These are phyloP conservation scores for Rhyzopertha dominica DNA, from an alignment of 1,140 invertebrate species.

Conservation along the genomic window DNA sequence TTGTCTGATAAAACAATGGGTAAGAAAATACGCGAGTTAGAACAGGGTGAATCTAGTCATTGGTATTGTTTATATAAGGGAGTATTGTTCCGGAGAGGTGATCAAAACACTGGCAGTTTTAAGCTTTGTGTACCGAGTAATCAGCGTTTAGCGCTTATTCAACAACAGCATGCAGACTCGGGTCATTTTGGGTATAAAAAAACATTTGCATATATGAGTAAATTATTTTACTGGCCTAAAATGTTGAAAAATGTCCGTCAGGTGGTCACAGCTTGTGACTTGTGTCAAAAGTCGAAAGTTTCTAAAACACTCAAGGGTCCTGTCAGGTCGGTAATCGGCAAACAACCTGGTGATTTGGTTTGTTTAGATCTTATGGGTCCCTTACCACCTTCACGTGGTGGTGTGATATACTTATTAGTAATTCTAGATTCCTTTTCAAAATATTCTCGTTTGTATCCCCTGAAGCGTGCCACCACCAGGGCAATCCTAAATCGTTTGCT, in stretches of 20 bases:
- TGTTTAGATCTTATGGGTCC: conserved; percentile 11
- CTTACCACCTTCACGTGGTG: neutral
- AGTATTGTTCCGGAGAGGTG: conserved; percentile 1
- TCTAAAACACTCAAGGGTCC: neutral
- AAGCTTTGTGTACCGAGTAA: conserved; percentile 6
- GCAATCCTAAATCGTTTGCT: neutral
- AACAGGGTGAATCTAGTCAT: neutral
- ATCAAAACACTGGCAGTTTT: neutral
- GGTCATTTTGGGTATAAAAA: conserved; percentile 6
- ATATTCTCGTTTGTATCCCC: neutral
- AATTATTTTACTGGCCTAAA: conserved; percentile 8
- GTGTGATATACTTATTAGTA: conserved; percentile 7
- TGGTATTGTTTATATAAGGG: conserved; percentile 3
- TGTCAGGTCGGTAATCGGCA: neutral
- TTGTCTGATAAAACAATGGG: neutral
- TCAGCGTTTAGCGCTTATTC: neutral
- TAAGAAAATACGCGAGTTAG: neutral
- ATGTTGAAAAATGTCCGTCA: neutral
- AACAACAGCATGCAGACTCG: conserved; percentile 1
- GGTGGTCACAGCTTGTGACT: conserved; percentile 4
- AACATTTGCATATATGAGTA: neutral
- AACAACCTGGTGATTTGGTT: conserved; percentile 3
- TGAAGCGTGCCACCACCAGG: neutral
- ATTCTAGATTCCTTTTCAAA: conserved; percentile 5
- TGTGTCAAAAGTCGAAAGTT: conserved; percentile 11